Percentiles rank a stretch among this genome's conserved stretches.
phyloP scores from a whole-genome alignment of 1,140 invertebrate species.

The Bombus difficillimus region DNA sequence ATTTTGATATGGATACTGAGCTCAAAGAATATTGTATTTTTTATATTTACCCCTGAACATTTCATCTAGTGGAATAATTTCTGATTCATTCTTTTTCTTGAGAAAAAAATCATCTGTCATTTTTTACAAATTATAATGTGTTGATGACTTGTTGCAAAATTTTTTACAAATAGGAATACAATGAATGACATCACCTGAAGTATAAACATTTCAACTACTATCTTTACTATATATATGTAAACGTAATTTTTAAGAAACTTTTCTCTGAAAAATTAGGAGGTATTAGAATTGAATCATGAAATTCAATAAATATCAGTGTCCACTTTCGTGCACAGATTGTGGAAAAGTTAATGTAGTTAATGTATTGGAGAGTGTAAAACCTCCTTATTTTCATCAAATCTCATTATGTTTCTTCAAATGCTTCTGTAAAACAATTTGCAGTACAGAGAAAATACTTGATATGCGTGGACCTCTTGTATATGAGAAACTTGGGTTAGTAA shows the following conservation, averaged over 20 bases:
- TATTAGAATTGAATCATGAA: slow-evolving; percentile 9
- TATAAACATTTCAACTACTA: not conserved
- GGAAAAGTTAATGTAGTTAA: not conserved
- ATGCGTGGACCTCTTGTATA: slow-evolving; percentile 7
- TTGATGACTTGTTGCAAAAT: no score
- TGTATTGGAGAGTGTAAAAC: not conserved
- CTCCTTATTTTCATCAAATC: not conserved
- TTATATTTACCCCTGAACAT: slow-evolving; percentile 69
- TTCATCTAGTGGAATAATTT: slow-evolving; percentile 62
- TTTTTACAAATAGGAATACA: no score
- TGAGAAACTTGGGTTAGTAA: slow-evolving; percentile 16
- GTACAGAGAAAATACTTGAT: not conserved
- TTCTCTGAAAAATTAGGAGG: not conserved
- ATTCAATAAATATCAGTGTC: slow-evolving; percentile 7
- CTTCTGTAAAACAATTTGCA: slow-evolving; percentile 4
- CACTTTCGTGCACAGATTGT: not conserved
- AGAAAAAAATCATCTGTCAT: not conserved
- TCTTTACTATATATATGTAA: not conserved
- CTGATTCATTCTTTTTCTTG: slow-evolving; percentile 19
- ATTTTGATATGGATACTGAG: not conserved
- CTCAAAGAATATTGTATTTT: not conserved
- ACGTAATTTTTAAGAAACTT: not conserved
- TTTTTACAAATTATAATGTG: not conserved
- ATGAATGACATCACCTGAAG: not conserved
- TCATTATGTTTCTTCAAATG: slow-evolving; percentile 20